These are phyloP conservation scores for Palythoa grandiflora DNA, from an alignment of 92 coral and sea anemone genomes.

Conservation along the genomic window DNA sequence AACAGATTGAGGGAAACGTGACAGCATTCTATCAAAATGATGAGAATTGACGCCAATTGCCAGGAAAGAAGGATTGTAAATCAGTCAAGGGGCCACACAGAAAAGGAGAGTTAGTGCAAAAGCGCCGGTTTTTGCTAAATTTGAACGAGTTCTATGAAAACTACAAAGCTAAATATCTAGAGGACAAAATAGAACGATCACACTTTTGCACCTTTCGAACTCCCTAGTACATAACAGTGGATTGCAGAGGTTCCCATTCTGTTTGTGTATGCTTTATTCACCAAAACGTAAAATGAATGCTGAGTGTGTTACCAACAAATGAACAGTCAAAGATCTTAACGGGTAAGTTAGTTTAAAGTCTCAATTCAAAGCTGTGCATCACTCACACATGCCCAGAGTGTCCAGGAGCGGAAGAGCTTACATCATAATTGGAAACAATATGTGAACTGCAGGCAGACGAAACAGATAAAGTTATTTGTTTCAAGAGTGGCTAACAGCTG, in stretches of 20 bases:
- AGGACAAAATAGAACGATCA: conserved; percentile 1
- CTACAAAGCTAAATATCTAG: not conserved
- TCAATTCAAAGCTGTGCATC: conserved; percentile 23
- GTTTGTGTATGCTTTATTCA: conserved; percentile 12
- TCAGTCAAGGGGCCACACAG: conserved; percentile 21
- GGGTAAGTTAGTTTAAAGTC: not conserved
- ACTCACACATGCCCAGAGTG: conserved; percentile 24
- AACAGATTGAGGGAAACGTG: too few relatives aligned
- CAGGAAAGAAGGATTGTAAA: conserved; percentile 23
- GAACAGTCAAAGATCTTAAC: conserved; percentile 23
- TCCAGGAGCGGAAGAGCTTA: conserved; percentile 3
- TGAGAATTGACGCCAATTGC: conserved; percentile 18
- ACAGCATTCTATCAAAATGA: not conserved
- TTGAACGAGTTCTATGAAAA: not conserved
- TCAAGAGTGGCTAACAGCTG: conserved; percentile 41
- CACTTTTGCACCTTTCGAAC: conserved; percentile 7
- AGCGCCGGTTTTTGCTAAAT: conserved; percentile 20
- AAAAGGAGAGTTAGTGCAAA: not conserved
- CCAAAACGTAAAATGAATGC: conserved; percentile 19
- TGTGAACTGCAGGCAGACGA: conserved; percentile 18
- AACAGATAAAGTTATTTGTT: conserved; percentile 17
- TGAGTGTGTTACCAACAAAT: conserved; percentile 22
- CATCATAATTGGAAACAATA: not conserved
- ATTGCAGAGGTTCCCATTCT: conserved; percentile 15
- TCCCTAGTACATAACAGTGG: not conserved